Evolutionary conservation across 1,140 invertebrate genomes (phyloP), one percentile per base, ranked within the genome.

Genomic region (Euura lappo): DNA sequence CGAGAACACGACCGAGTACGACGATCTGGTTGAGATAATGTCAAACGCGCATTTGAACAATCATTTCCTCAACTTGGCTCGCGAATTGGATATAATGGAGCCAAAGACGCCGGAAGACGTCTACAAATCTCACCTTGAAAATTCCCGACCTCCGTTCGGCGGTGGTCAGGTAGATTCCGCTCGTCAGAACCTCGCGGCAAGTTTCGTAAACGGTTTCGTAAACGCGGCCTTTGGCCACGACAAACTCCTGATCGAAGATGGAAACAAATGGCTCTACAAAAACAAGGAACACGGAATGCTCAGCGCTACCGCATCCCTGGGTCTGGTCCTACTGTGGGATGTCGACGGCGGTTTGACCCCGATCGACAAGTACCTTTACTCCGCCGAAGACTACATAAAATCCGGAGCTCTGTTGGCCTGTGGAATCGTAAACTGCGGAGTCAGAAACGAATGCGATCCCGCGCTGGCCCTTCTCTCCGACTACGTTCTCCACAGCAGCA

Each of bases 201-300:
- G 97, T 72, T 99, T 99, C 88, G 99, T 99, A 0, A 99, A 99
- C 89, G 98, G 98, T 7, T 99, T 99, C 86, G 98, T 99, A 0
- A 99, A 99, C 86, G 97, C 97, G 68, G 99, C 95, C 2, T 99
- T 99, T 88, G 98, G 98, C 1, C 93, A 97, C 45, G 99, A 99
- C 83, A 99, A 99, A 86, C 90, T 99, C 0, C 91, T 99, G 7
- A 95, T 97, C 75, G 98, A 99, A 80, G 97, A 99, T 87, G 97
- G 97, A 3, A 98, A 97, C 80, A 99, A 98, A 82, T 99, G 98
- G 98, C 90, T 99, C 79, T 98, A 98, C 82, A 99, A 99, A 84
- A 99, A 99, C 86, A 99, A 99, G 88, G 98, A 99, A 85, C 97
- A 99, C 87, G 98, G 95, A 66, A 99, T 99, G 97, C 86, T 99